Evolutionary conservation across 1,140 invertebrate genomes (phyloP).

Genomic region (Platyscapa corneri): DNA sequence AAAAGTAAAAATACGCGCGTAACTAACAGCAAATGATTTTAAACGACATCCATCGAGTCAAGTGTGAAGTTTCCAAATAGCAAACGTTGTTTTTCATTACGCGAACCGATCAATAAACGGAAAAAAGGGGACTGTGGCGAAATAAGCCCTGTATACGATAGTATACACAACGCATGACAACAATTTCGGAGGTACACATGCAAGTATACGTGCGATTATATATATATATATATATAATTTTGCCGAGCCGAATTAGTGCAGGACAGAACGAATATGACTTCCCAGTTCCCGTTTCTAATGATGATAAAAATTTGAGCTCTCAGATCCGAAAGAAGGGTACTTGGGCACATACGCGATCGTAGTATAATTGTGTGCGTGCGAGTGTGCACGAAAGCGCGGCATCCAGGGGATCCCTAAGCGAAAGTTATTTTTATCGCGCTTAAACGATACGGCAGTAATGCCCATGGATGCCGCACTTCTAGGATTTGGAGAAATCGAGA

Average conservation of each 20-base stretch:
- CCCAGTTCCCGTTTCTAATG: not conserved
- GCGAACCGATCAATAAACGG: not conserved
- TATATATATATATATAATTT: too few relatives aligned
- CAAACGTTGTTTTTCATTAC: not conserved
- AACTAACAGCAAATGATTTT: not conserved
- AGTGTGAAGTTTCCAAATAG: too few relatives aligned
- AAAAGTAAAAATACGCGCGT: too few relatives aligned
- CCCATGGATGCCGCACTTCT: not conserved
- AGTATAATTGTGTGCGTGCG: too few relatives aligned
- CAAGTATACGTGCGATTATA: not conserved
- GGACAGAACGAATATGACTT: not conserved
- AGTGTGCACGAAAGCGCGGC: too few relatives aligned
- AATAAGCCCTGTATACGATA: not conserved
- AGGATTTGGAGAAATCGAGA: not conserved
- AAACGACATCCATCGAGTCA: too few relatives aligned
- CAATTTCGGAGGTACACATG: not conserved
- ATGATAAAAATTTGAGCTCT: constrained; percentile 34
- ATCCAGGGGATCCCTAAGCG: not conserved
- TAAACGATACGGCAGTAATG: constrained; percentile 14
- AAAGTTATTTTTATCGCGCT: constrained; percentile 30
- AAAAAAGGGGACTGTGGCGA: not conserved
- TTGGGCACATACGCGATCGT: too few relatives aligned
- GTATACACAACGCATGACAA: not conserved
- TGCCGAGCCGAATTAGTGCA: too few relatives aligned
- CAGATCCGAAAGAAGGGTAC: not conserved